These are phyloP conservation scores for Euproctis similis DNA, from an alignment of 2,888 invertebrate genomes.

Conservation along the genomic window DNA sequence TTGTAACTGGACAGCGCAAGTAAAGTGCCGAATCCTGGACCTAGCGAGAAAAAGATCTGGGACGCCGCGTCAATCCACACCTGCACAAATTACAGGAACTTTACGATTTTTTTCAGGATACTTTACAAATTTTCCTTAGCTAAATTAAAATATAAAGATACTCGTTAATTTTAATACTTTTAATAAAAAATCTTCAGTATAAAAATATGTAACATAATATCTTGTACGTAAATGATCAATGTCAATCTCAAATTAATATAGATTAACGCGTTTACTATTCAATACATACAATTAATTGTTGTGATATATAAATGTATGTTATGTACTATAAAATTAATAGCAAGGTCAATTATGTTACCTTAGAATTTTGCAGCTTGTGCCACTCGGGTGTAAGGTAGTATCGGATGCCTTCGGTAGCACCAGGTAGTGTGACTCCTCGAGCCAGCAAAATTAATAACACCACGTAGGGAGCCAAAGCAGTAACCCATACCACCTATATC, in stretches of 20 bases:
- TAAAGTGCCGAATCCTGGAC: constrained; percentile 94
- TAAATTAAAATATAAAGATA: not conserved
- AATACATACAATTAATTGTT: too few relatives aligned
- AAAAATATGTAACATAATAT: too few relatives aligned
- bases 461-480: constrained; percentile 93
- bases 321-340: too few relatives aligned
- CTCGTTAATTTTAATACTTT: too few relatives aligned
- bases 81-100: too few relatives aligned
- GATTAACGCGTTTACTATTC: too few relatives aligned
- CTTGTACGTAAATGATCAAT: too few relatives aligned
- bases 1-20: constrained; percentile 94
- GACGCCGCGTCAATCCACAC: constrained; percentile 96
- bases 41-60: constrained; percentile 94
- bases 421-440: constrained; percentile 89
- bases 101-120: too few relatives aligned
- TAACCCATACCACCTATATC: constrained; percentile 95
- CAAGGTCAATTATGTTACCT: constrained; percentile 63
- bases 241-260: too few relatives aligned
- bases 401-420: constrained; percentile 88
- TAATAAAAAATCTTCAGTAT: too few relatives aligned
- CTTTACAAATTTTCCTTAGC: not conserved
- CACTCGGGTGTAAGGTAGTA: constrained; percentile 94
- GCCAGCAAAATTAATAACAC: constrained; percentile 90
- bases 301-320: too few relatives aligned
- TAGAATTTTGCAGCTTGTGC: constrained; percentile 86